phyloP scores from a whole-genome alignment of 2,797 vertebrate genomes.

The Scleropages formosus region DNA sequence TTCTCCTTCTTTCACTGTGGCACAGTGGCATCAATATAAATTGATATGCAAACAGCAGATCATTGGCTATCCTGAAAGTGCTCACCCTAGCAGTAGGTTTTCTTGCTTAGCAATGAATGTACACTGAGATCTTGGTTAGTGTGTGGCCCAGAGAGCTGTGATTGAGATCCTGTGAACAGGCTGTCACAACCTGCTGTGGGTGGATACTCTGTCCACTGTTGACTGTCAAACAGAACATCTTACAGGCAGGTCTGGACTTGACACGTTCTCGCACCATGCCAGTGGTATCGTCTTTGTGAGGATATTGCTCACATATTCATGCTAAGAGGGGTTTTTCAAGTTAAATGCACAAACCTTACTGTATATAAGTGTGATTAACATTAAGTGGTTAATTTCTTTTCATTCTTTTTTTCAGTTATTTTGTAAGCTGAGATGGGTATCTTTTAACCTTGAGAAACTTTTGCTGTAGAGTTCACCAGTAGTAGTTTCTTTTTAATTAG shows the following conservation, averaged over 20 bases:
- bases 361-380: not conserved
- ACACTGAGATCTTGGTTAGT: not conserved
- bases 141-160: not conserved
- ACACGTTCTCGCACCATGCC: constrained; percentile 46
- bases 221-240: constrained; percentile 19
- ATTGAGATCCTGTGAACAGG: constrained; percentile 7
- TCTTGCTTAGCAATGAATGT: too few relatives aligned
- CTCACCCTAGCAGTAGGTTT: too few relatives aligned
- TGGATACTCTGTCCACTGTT: constrained; percentile 39
- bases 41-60: too few relatives aligned
- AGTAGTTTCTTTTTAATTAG: not conserved
- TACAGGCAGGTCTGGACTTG: constrained; percentile 56
- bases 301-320: not conserved
- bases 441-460: constrained; percentile 25
- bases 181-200: constrained; percentile 59
- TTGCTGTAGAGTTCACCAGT: not conserved
- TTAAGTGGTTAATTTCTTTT: not conserved
- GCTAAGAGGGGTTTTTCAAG: not conserved
- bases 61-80: too few relatives aligned
- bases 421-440: not conserved
- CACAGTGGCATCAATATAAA: too few relatives aligned
- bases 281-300: constrained; percentile 3
- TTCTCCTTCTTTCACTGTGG: too few relatives aligned
- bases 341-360: not conserved
- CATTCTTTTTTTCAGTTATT: not conserved